Evolutionary conservation across 1,140 invertebrate genomes (phyloP).

Genomic region (Zophobas morio): DNA sequence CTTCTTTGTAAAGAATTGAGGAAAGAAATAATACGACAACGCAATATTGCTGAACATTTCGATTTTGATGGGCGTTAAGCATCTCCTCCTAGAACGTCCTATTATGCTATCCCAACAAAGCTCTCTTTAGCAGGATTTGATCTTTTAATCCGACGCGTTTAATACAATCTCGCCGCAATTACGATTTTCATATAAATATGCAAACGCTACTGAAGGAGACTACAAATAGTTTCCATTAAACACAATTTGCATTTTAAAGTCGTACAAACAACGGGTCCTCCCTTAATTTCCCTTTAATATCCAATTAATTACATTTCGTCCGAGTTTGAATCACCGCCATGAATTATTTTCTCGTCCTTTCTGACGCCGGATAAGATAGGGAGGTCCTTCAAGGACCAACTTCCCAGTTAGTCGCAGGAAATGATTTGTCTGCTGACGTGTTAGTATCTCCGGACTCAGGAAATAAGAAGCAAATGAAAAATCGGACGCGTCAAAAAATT

Average conservation of each 20-base stretch:
- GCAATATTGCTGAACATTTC: slow-evolving; percentile 35
- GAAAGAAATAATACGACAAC: no score
- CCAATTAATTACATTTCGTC: slow-evolving; percentile 22
- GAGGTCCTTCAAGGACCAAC: neutral
- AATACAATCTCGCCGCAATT: slow-evolving; percentile 37
- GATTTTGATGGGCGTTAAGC: slow-evolving; percentile 41
- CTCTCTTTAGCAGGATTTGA: slow-evolving; percentile 8
- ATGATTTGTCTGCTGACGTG: slow-evolving; percentile 16
- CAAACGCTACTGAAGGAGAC: slow-evolving; percentile 7
- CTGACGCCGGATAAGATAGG: neutral
- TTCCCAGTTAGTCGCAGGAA: slow-evolving; percentile 6
- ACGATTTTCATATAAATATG: slow-evolving; percentile 30
- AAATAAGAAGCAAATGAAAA: slow-evolving; percentile 17
- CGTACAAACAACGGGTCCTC: neutral
- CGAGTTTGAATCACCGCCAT: neutral
- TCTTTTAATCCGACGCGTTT: slow-evolving; percentile 41
- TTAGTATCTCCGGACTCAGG: slow-evolving; percentile 13
- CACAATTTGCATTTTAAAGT: slow-evolving; percentile 34
- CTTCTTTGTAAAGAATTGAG: no score
- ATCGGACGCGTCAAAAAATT: slow-evolving; percentile 16
- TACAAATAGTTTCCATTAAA: slow-evolving; percentile 38
- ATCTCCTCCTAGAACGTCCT: slow-evolving; percentile 25
- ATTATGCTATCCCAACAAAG: slow-evolving; percentile 39
- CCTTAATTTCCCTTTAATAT: slow-evolving; percentile 14
- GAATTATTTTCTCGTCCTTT: slow-evolving; percentile 6